Base-by-base conservation (phyloP, 2,888 invertebrate species). In the Iphiclides podalirius region DNA sequence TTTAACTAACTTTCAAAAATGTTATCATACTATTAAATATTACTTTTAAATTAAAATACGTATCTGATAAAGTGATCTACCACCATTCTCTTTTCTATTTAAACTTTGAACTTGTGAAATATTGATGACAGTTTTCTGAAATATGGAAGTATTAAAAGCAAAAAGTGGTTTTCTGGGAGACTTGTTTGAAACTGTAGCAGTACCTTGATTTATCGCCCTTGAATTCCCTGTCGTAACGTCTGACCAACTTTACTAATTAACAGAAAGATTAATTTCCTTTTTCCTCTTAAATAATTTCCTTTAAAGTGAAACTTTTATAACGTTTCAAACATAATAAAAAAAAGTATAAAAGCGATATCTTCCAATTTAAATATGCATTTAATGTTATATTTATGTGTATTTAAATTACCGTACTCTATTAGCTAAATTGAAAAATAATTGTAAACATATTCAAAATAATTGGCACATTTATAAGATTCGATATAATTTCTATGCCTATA, bases 261-360 rank as follows among this genome's bases (percentile, higher is more conserved):
- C 81, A 76, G 72, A 84, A 85, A 85, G 85, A 86, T 85, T 83
- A 83, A 86, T 86, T 80, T 84, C 80, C 79, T 72, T 75, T 76
- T 4, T 79, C 76, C 76, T 75, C 70, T 79, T 75, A 81, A 81
- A 83, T 76, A 85, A 83, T 84, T 84, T 81, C 77, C 63, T 66
- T 67, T 68, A 79, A 80, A 72, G 81, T 75, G 68, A 69, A 75
- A 70, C n/a, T 38, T 49, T 28, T 15, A n/a, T n/a, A 34, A 28
- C 11, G 37, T 33, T 46, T 39, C 28, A n/a, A 23, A 42, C 23
- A 41, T 52, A 48, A 52, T 38, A 38, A 28, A 34, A 48, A 45
- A 36, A 47, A n/a, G n/a, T n/a, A n/a, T n/a, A n/a, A n/a, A n/a
- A n/a, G n/a, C n/a, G n/a, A n/a, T n/a, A n/a, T n/a, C n/a, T n/a